Conservation (phyloP, 2,888 invertebrate species). For the Leptinotarsa haldemani region DNA sequence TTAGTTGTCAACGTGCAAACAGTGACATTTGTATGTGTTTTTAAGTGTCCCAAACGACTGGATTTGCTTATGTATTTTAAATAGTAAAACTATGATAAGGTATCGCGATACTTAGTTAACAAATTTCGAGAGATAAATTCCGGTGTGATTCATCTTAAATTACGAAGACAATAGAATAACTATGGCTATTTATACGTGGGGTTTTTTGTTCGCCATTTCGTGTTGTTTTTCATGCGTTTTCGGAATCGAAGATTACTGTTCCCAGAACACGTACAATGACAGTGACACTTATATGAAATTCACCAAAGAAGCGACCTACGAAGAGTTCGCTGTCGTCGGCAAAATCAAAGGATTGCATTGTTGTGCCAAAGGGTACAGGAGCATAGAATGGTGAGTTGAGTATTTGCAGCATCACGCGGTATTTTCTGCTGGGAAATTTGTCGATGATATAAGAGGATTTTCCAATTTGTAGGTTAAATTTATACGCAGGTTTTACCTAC, state of each 20-base stretch:
- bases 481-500: background rate
- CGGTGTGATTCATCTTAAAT: background rate
- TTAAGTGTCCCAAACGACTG: background rate
- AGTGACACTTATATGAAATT: slow-evolving; percentile 77
- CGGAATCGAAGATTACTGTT: slow-evolving; percentile 70
- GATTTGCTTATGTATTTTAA: background rate
- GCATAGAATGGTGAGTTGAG: slow-evolving; percentile 80
- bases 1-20: slow-evolving; percentile 8
- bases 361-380: slow-evolving; percentile 80
- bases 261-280: slow-evolving; percentile 69
- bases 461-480: background rate
- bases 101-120: background rate
- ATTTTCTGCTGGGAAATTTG: background rate
- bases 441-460: background rate
- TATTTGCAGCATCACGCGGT: background rate
- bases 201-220: slow-evolving; percentile 30
- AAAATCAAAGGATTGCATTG: slow-evolving; percentile 82
- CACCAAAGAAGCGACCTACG: slow-evolving; percentile 77
- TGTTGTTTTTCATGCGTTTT: slow-evolving; percentile 26
- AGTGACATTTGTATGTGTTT: slow-evolving; percentile 6
- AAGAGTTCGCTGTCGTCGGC: slow-evolving; percentile 76
- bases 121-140: background rate
- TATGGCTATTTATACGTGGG: slow-evolving; percentile 29
- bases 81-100: background rate
- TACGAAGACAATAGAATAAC: slow-evolving; percentile 5